Percentiles rank a stretch among this genome's conserved stretches.
Evolutionary conservation across 2,888 invertebrate genomes (phyloP).

Genomic region (Lamproptera curius): DNA sequence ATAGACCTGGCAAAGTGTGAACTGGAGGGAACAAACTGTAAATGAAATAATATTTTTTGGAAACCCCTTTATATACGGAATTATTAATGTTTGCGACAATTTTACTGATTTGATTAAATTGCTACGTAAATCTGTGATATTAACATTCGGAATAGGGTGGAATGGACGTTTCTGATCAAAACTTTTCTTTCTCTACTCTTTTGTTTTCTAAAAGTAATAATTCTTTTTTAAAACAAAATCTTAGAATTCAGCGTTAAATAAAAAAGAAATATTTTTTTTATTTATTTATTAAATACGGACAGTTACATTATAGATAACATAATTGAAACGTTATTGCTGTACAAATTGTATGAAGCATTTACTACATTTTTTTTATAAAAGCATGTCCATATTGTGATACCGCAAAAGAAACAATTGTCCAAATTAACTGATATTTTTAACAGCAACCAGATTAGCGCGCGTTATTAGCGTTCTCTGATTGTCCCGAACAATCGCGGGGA

Average conservation of each 20-base stretch:
- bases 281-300: no score
- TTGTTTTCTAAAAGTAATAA: no score
- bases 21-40: not conserved
- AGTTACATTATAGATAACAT: no score
- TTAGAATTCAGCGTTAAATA: no score
- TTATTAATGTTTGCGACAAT: constrained; percentile 48
- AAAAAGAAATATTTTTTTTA: not conserved
- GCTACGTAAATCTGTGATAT: constrained; percentile 12
- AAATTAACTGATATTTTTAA: constrained; percentile 49
- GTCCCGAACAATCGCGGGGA: constrained; percentile 22
- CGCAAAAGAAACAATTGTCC: constrained; percentile 23
- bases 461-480: constrained; percentile 26
- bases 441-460: constrained; percentile 47
- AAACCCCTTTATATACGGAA: constrained; percentile 53
- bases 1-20: constrained; percentile 21
- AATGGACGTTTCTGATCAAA: no score
- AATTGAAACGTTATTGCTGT: not conserved
- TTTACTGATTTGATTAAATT: constrained; percentile 43
- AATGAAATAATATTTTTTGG: constrained; percentile 35
- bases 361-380: not conserved
- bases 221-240: no score
- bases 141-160: constrained; percentile 5
- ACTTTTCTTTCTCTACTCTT: no score
- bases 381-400: constrained; percentile 30
- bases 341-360: not conserved